Evolutionary conservation across 1,140 invertebrate genomes (phyloP).

Genomic region (Brachionus rotundiformis): DNA sequence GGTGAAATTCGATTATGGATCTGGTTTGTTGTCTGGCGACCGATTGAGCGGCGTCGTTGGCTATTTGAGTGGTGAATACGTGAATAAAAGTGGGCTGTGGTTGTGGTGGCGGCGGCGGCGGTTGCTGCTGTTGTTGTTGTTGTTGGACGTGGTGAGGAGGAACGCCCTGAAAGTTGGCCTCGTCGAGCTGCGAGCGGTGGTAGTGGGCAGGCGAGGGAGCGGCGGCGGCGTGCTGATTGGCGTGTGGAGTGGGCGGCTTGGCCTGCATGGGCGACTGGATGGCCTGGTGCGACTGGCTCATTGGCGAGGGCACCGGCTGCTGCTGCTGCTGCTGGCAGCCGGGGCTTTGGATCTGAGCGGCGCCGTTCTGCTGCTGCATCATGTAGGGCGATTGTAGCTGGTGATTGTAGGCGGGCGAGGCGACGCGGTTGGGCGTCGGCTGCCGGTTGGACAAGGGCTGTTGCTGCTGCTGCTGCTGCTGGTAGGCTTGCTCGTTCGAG

Average conservation of each 20-base stretch:
- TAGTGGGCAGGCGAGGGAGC: not conserved
- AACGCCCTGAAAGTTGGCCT: not conserved
- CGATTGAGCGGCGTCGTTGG: conserved; percentile 89
- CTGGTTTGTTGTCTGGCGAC: conserved; percentile 83
- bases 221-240: not conserved
- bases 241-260: not conserved
- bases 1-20: conserved; percentile 90
- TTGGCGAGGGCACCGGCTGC: not conserved
- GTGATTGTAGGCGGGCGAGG: not conserved
- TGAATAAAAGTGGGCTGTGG: conserved; percentile 79
- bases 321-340: not conserved
- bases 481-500: conserved; percentile 15
- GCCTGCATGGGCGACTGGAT: not conserved
- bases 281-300: not conserved
- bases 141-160: not conserved
- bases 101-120: conserved; percentile 60
- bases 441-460: not conserved
- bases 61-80: conserved; percentile 89
- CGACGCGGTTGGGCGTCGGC: not conserved
- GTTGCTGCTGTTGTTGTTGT: conserved; percentile 73
- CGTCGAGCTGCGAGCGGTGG: conserved; percentile 1
- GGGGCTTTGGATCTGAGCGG: not conserved
- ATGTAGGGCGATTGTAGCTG: conserved; percentile 12
- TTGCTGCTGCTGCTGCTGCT: not conserved
- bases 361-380: conserved; percentile 5